phyloP scores from a whole-genome alignment of 2,888 invertebrate genomes.

The Cantharis lateralis region DNA sequence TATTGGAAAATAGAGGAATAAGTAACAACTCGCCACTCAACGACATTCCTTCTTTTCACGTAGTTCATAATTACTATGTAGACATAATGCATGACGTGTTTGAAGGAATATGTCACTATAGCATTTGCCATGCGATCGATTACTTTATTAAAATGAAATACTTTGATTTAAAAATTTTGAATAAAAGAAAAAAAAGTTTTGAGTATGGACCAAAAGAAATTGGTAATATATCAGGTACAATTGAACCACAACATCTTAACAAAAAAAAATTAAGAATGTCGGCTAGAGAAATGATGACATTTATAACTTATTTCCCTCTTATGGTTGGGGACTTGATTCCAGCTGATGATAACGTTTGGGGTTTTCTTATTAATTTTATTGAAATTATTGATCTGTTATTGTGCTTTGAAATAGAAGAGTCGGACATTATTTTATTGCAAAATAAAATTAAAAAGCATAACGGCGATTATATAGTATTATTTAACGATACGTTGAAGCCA shows the following conservation, averaged over 20 bases:
- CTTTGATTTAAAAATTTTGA: conserved; percentile 21
- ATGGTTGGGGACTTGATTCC: conserved; percentile 37
- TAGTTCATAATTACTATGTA: neutral
- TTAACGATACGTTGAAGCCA: conserved; percentile 32
- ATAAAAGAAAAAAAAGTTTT: conserved; percentile 19
- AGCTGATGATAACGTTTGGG: conserved; percentile 35
- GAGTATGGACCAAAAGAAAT: conserved; percentile 27
- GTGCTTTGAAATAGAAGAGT: conserved; percentile 19
- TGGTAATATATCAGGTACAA: conserved; percentile 16
- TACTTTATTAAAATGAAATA: conserved; percentile 24
- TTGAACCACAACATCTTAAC: conserved; percentile 9
- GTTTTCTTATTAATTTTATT: conserved; percentile 32
- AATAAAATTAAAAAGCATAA: conserved; percentile 29
- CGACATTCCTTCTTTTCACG: no score
- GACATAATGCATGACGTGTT: conserved; percentile 22
- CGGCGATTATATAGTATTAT: conserved; percentile 19
- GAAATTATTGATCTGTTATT: conserved; percentile 33
- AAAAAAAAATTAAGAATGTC: conserved; percentile 28
- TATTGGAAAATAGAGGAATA: no score
- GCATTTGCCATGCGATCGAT: conserved; percentile 15
- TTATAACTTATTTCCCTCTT: conserved; percentile 34
- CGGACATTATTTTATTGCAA: conserved; percentile 13
- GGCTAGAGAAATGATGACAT: conserved; percentile 36
- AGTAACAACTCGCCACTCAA: no score
- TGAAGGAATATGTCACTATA: conserved; percentile 2